Conservation (phyloP, 2,113 vertebrate genomes). For the Xiphias gladius region DNA sequence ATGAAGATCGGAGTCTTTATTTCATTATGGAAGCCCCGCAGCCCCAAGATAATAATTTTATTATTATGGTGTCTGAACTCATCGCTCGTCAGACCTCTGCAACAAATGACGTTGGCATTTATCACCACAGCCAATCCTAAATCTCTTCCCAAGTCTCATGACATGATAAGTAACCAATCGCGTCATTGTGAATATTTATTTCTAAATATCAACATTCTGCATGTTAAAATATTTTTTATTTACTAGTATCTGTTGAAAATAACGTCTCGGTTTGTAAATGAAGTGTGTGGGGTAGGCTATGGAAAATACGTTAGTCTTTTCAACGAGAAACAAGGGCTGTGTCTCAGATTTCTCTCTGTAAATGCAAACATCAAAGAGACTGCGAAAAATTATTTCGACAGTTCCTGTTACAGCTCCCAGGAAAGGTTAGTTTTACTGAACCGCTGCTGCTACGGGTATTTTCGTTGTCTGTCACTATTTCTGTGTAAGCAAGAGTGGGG, state of each 20-base stretch:
- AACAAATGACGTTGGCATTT: slow-evolving; percentile 80
- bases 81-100: slow-evolving; percentile 56
- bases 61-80: slow-evolving; percentile 15
- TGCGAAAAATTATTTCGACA: background rate
- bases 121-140: slow-evolving; percentile 67
- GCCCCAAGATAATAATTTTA: slow-evolving; percentile 2
- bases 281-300: background rate
- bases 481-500: slow-evolving; percentile 34
- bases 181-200: slow-evolving; percentile 4
- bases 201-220: background rate
- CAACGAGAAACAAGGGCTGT: background rate
- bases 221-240: background rate
- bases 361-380: background rate
- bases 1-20: too few relatives aligned
- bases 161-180: slow-evolving; percentile 64
- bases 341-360: background rate
- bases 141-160: slow-evolving; percentile 46
- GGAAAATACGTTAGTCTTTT: too few relatives aligned
- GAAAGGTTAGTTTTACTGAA: background rate
- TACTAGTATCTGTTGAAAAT: background rate
- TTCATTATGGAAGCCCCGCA: background rate
- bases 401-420: background rate
- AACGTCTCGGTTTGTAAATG: background rate
- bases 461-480: slow-evolving; percentile 2
- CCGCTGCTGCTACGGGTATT: background rate